Evolutionary conservation across 2,888 invertebrate species (phyloP).

Genomic region (Acleris laterana): DNA sequence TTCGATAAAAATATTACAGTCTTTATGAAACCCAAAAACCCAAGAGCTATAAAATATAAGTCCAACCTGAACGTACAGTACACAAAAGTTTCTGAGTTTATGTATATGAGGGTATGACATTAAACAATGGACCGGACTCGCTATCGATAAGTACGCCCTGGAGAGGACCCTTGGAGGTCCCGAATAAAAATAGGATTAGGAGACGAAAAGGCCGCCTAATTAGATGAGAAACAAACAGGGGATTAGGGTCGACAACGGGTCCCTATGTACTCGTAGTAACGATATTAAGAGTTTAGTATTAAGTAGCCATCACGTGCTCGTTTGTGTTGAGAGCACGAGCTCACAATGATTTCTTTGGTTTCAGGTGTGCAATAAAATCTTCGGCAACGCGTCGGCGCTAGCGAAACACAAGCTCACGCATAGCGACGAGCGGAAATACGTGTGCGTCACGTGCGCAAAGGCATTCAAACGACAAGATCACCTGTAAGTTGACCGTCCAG

Average conservation of each 20-base stretch:
- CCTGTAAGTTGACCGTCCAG: slow-evolving; percentile 89
- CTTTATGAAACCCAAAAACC: not conserved
- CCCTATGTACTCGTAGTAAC: slow-evolving; percentile 45
- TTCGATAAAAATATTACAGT: not conserved
- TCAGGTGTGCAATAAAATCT: slow-evolving; percentile 97
- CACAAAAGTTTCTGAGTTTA: slow-evolving; percentile 32
- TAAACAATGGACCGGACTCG: slow-evolving; percentile 38
- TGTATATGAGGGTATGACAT: slow-evolving; percentile 38
- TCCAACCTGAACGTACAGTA: slow-evolving; percentile 13
- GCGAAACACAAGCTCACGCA: slow-evolving; percentile 99
- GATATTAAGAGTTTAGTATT: slow-evolving; percentile 37
- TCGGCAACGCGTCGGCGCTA: slow-evolving; percentile 98
- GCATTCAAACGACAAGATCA: slow-evolving; percentile 99
- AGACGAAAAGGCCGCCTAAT: slow-evolving; percentile 64
- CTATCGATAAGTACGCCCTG: slow-evolving; percentile 52
- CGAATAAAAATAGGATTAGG: slow-evolving; percentile 64
- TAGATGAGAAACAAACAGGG: slow-evolving; percentile 70
- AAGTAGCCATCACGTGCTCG: slow-evolving; percentile 6
- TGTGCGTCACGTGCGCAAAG: slow-evolving; percentile 97
- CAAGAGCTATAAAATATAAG: slow-evolving; percentile 24
- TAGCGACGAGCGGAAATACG: slow-evolving; percentile 98
- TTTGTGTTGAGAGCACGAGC: too few relatives aligned
- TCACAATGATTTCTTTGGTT: slow-evolving; percentile 52
- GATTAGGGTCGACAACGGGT: slow-evolving; percentile 65
- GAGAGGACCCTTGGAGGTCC: slow-evolving; percentile 46